Evolutionary conservation across 1,140 invertebrate species (phyloP).

Genomic region (Drosophila kikkawai): DNA sequence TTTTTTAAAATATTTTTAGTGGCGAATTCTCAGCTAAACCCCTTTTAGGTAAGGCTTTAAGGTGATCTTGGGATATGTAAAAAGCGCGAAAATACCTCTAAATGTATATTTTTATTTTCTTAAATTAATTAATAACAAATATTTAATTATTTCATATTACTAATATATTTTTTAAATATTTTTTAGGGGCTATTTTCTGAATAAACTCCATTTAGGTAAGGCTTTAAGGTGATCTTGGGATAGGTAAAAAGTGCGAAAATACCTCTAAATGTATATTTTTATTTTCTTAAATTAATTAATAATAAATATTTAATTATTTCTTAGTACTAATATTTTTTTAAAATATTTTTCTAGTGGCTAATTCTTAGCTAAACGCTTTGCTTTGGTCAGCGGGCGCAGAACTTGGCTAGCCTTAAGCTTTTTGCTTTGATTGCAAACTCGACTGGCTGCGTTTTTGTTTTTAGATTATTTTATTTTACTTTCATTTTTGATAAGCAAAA

Average conservation of each 20-base stretch:
- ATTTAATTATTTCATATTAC: background rate
- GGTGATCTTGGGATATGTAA: background rate
- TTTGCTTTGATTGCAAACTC: slow-evolving; percentile 59
- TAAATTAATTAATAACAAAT: background rate
- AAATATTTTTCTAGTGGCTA: background rate
- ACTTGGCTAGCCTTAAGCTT: slow-evolving; percentile 40
- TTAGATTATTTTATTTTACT: background rate
- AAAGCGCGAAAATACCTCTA: too few species aligned
- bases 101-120: too few species aligned
- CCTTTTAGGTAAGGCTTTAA: background rate
- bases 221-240: background rate
- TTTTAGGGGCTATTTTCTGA: background rate
- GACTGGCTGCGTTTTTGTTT: slow-evolving; percentile 18
- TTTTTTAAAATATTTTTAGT: background rate
- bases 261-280: too few species aligned
- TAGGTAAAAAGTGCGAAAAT: background rate
- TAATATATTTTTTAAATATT: background rate
- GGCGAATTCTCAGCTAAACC: background rate
- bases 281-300: background rate
- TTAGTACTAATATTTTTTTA: background rate
- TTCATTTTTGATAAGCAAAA: slow-evolving; percentile 30
- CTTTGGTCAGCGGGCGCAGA: slow-evolving; percentile 14
- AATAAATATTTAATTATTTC: background rate
- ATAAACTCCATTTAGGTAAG: background rate
- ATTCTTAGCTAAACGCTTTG: background rate